phyloP scores from a whole-genome alignment of 92 coral and sea anemone species.

The Micromussa lordhowensis region DNA sequence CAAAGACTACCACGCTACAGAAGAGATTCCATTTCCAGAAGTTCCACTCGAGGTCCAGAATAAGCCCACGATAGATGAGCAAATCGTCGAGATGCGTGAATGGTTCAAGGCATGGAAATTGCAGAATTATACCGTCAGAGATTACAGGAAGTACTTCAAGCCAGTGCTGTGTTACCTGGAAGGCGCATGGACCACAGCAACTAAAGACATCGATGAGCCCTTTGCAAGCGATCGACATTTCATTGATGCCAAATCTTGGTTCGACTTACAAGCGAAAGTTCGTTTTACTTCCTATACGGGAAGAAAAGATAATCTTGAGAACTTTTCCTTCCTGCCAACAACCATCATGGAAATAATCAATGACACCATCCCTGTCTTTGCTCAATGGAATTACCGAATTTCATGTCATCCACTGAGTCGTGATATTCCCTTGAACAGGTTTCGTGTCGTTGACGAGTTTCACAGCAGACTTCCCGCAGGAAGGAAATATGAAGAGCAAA shows the following conservation, averaged over 20 bases:
- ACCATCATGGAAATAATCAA: constrained; percentile 84
- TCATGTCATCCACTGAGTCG: constrained; percentile 75
- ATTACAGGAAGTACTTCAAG: constrained; percentile 86
- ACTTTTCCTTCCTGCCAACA: constrained; percentile 88
- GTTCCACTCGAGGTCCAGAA: constrained; percentile 80
- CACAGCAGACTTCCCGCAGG: constrained; percentile 25
- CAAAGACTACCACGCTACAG: constrained; percentile 65
- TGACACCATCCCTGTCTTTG: constrained; percentile 78
- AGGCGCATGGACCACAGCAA: constrained; percentile 86
- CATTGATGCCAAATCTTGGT: constrained; percentile 89
- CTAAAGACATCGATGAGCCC: constrained; percentile 86
- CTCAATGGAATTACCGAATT: constrained; percentile 88
- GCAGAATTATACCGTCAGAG: constrained; percentile 77
- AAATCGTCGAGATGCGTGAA: constrained; percentile 83
- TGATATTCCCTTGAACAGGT: constrained; percentile 70
- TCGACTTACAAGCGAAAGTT: constrained; percentile 89
- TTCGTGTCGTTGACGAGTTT: constrained; percentile 68
- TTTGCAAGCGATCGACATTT: constrained; percentile 95
- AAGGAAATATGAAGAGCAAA: constrained; percentile 37
- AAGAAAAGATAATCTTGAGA: constrained; percentile 91
- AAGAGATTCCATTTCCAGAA: constrained; percentile 78
- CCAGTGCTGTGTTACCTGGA: constrained; percentile 90
- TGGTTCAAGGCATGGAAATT: constrained; percentile 93
- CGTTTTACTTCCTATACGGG: constrained; percentile 96
- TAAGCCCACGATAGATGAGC: constrained; percentile 57